A percentile compares a stretch with the other conserved stretches of the same genome.
Conservation (phyloP, 1,140 invertebrate genomes). For the Charaxes varanes region DNA sequence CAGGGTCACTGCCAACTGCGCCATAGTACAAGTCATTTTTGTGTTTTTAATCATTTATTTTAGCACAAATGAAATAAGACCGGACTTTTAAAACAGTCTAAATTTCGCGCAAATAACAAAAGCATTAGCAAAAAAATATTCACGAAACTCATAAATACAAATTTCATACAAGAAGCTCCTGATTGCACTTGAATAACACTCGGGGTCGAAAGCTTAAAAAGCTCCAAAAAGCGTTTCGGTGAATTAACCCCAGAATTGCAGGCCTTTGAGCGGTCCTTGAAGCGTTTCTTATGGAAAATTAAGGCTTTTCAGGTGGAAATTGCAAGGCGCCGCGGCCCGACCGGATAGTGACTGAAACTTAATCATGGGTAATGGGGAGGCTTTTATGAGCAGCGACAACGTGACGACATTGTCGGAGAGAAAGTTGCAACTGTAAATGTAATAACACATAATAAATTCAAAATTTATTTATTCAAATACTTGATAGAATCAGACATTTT, state of each 20-base stretch:
- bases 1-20: too few relatives aligned
- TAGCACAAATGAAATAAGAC: too few relatives aligned
- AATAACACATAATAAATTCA: too few relatives aligned
- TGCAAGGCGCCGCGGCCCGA: constrained; percentile 30
- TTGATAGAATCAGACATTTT: too few relatives aligned
- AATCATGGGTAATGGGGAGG: constrained; percentile 36
- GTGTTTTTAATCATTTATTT: not conserved
- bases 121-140: not conserved
- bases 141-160: constrained; percentile 3
- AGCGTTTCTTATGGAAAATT: constrained; percentile 50
- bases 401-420: constrained; percentile 3
- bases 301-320: constrained; percentile 53
- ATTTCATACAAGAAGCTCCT: constrained; percentile 4
- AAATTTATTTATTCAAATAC: too few relatives aligned
- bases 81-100: not conserved
- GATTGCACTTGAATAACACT: constrained; percentile 9
- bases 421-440: too few relatives aligned
- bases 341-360: constrained; percentile 45
- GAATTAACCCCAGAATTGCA: constrained; percentile 37
- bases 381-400: constrained; percentile 17
- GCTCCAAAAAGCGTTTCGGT: constrained; percentile 27
- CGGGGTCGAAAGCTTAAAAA: constrained; percentile 5
- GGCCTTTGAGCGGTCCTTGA: constrained; percentile 25
- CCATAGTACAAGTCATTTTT: too few relatives aligned
- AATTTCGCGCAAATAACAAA: too few relatives aligned